A percentile compares a stretch with the other conserved stretches of the same genome.
These are phyloP conservation scores for Megathymus violae DNA, from an alignment of 1,140 invertebrate genomes.

Conservation along the genomic window DNA sequence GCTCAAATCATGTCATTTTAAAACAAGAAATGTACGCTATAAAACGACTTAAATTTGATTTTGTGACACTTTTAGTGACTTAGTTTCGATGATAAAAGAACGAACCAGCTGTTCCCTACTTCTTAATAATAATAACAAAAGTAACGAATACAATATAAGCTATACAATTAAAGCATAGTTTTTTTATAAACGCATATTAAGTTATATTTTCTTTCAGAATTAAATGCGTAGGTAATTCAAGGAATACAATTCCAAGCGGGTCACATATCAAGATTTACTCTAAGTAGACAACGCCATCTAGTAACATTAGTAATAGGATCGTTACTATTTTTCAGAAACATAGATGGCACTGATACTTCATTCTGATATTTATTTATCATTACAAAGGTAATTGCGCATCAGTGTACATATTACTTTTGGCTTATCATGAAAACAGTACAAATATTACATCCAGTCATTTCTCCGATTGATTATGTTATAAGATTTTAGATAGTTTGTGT, in stretches of 20 bases:
- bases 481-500: too few species aligned
- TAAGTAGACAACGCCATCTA: too few species aligned
- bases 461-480: too few species aligned
- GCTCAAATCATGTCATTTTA: constrained; percentile 29
- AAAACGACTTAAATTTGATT: constrained; percentile 48
- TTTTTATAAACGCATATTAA: constrained; percentile 22
- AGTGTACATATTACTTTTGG: too few species aligned
- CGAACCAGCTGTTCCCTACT: not conserved
- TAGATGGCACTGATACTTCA: too few species aligned
- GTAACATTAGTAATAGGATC: too few species aligned
- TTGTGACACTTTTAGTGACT: constrained; percentile 77
- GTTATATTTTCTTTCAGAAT: not conserved
- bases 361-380: too few species aligned
- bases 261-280: too few species aligned
- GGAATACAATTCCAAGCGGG: not conserved
- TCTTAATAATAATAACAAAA: constrained; percentile 38
- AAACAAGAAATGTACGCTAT: constrained; percentile 40
- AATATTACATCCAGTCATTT: too few species aligned
- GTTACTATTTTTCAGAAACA: too few species aligned
- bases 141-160: constrained; percentile 45
- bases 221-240: not conserved
- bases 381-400: too few species aligned
- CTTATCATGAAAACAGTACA: too few species aligned
- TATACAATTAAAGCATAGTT: constrained; percentile 52
- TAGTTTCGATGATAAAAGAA: constrained; percentile 60